phyloP scores from a whole-genome alignment of 1,140 invertebrate genomes.

The Lucilia sericata region DNA sequence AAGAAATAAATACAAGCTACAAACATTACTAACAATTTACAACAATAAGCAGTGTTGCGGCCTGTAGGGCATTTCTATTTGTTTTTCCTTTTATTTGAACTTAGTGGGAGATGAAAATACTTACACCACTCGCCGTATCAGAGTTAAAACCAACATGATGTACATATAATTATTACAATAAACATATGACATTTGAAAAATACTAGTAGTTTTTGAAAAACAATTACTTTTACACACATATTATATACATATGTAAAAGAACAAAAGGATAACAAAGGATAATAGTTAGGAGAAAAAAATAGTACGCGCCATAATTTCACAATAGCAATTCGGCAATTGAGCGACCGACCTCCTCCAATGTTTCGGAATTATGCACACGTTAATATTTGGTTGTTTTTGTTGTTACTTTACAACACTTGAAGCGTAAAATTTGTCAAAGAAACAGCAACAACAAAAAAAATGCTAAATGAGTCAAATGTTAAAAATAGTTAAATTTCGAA shows the following conservation, averaged over 20 bases:
- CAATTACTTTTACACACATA: neutral
- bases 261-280: slow-evolving; percentile 17
- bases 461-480: neutral
- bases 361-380: neutral
- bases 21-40: too few species aligned
- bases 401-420: slow-evolving; percentile 9
- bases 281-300: neutral
- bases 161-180: slow-evolving; percentile 21
- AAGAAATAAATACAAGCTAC: too few species aligned
- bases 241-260: neutral
- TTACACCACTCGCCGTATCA: neutral
- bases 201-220: neutral
- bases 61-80: too few species aligned
- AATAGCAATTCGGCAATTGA: neutral
- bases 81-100: neutral
- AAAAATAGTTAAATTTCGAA: neutral
- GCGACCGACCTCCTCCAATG: slow-evolving; percentile 6
- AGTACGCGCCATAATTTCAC: slow-evolving; percentile 32
- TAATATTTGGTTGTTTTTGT: neutral
- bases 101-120: neutral
- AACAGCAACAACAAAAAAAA: too few species aligned
- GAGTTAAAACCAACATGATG: neutral
- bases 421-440: slow-evolving; percentile 35
- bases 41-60: too few species aligned
- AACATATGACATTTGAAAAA: slow-evolving; percentile 22